A percentile compares a stretch with the other conserved stretches of the same genome.
Conservation (phyloP, 2,888 invertebrate genomes). For the Augochlorella aurata region DNA sequence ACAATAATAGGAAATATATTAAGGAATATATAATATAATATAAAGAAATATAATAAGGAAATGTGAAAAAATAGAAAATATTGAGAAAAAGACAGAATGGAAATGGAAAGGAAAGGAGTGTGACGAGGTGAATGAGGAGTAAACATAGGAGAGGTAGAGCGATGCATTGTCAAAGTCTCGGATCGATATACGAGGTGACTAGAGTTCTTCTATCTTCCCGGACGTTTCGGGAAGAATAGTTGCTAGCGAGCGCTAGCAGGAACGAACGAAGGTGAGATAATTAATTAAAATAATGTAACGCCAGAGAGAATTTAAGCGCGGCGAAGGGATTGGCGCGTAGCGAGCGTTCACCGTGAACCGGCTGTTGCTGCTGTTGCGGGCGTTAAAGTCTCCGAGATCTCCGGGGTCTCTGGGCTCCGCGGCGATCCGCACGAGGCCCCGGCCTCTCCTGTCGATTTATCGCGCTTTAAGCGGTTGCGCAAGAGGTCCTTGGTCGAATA, state of each 20-base stretch:
- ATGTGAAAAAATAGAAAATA: too few species aligned
- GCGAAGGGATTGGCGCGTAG: not conserved
- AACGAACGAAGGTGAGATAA: conserved; percentile 1
- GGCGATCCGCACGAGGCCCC: conserved; percentile 33
- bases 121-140: too few species aligned
- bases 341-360: conserved; percentile 56
- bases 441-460: conserved; percentile 44
- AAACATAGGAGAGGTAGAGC: too few species aligned
- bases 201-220: not conserved
- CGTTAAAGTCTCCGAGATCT: conserved; percentile 65
- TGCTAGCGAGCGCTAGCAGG: not conserved
- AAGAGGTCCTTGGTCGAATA: conserved; percentile 40
- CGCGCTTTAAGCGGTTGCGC: conserved; percentile 44
- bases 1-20: too few species aligned
- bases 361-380: conserved; percentile 47
- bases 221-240: not conserved
- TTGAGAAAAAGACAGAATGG: too few species aligned
- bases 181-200: not conserved
- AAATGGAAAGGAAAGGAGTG: too few species aligned
- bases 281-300: not conserved
- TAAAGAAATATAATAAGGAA: too few species aligned
- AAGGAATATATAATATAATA: too few species aligned
- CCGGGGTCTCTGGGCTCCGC: conserved; percentile 46
- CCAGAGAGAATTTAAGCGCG: not conserved
- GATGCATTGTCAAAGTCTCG: too few species aligned